A percentile compares a stretch with the other conserved stretches of the same genome.
Evolutionary conservation across 2,113 vertebrate species (phyloP).

Genomic region (Sphaerodactylus townsendi): DNA sequence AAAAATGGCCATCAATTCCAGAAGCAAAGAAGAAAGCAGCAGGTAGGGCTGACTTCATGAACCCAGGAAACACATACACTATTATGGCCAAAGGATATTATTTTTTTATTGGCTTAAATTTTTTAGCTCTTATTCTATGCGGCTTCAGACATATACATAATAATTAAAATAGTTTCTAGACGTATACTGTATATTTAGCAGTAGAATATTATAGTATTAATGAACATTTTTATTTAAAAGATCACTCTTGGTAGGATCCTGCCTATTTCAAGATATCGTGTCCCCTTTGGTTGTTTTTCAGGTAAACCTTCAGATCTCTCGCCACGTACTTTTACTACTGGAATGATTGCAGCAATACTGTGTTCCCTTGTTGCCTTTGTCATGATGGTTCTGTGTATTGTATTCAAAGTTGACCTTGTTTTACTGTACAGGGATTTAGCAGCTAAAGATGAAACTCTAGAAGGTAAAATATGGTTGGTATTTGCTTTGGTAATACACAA

Average conservation of each 20-base stretch:
- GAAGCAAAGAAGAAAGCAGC: too few species aligned
- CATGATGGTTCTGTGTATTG: conserved; percentile 43
- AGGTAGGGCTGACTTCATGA: too few species aligned
- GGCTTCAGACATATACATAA: too few species aligned
- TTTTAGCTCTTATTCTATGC: too few species aligned
- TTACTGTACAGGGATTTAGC: conserved; percentile 70
- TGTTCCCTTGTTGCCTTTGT: conserved; percentile 49
- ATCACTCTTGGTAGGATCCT: not conserved
- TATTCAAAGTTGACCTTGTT: conserved; percentile 76
- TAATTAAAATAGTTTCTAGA: too few species aligned
- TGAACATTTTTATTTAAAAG: not conserved
- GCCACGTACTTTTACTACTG: conserved; percentile 64
- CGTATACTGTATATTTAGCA: not conserved
- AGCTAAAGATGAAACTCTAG: conserved; percentile 75
- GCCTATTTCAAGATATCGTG: not conserved
- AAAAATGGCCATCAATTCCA: too few species aligned
- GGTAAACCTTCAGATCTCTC: conserved; percentile 62
- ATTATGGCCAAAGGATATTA: too few species aligned
- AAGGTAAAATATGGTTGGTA: conserved; percentile 66
- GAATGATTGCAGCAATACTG: conserved; percentile 57
- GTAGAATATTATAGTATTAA: rapidly evolving
- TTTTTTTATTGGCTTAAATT: too few species aligned
- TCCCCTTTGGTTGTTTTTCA: conserved; percentile 35
- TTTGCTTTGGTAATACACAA: not conserved
- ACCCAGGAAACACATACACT: too few species aligned